phyloP scores from a whole-genome alignment of 2,113 vertebrate species.

The Promerops cafer region DNA sequence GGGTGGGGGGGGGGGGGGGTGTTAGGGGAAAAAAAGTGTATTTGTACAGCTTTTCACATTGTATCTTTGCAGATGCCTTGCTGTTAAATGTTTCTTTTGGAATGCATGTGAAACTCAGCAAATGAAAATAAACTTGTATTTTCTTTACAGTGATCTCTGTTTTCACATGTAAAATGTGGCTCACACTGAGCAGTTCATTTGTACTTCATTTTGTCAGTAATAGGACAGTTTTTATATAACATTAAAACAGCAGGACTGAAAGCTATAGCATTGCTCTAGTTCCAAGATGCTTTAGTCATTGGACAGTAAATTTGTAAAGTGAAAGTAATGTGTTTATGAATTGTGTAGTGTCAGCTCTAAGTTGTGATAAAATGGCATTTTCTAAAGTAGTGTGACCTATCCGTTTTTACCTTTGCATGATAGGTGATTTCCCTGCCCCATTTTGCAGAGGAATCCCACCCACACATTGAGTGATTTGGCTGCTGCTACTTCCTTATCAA shows the following conservation, averaged over 20 bases:
- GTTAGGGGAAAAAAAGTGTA: not conserved
- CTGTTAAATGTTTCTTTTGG: not conserved
- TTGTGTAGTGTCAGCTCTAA: not conserved
- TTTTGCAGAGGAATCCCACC: not conserved
- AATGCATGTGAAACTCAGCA: not conserved
- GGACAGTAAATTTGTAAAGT: not conserved
- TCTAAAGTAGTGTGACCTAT: not conserved
- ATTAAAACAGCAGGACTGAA: not conserved
- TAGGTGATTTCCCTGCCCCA: not conserved
- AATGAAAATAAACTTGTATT: not conserved
- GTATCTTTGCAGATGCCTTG: not conserved
- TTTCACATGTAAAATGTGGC: not conserved
- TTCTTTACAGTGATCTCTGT: not conserved
- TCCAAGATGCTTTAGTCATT: not conserved
- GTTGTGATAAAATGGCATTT: not conserved
- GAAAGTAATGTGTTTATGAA: not conserved
- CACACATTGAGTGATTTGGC: not conserved
- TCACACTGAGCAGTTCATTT: not conserved
- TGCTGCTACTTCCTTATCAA: not conserved
- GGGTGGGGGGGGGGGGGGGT: fast-evolving
- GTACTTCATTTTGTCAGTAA: not conserved
- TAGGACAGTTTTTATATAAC: not conserved
- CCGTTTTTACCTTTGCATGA: not conserved
- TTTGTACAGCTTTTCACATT: not conserved
- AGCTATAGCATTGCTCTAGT: not conserved